Conservation (phyloP, 1,140 invertebrate genomes). For the Drosophila guanche region DNA sequence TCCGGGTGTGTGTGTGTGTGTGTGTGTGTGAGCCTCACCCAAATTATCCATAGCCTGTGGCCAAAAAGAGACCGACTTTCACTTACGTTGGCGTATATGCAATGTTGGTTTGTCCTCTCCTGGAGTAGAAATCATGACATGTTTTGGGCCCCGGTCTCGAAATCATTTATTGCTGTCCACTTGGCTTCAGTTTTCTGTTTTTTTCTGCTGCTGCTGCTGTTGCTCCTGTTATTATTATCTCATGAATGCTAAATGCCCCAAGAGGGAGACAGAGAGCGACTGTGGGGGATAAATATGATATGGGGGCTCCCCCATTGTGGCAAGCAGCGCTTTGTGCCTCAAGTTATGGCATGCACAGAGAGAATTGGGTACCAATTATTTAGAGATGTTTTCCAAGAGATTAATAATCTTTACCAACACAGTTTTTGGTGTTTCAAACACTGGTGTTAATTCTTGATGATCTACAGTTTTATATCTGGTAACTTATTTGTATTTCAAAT, state of each 20-base stretch:
- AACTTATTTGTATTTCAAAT: too few species aligned
- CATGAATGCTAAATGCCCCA: slow-evolving; percentile 79
- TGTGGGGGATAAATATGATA: slow-evolving; percentile 36
- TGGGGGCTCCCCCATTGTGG: slow-evolving; percentile 22
- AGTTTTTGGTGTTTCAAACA: too few species aligned
- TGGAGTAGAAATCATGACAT: slow-evolving; percentile 52
- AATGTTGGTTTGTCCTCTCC: slow-evolving; percentile 44
- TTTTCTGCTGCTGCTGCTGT: slow-evolving; percentile 12
- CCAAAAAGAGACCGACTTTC: slow-evolving; percentile 50
- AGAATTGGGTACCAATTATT: not conserved
- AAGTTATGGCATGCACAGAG: slow-evolving; percentile 16
- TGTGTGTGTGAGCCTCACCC: slow-evolving; percentile 43
- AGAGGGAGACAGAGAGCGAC: slow-evolving; percentile 5
- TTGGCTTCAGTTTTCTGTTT: slow-evolving; percentile 34
- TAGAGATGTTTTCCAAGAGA: too few species aligned
- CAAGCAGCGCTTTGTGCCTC: slow-evolving; percentile 26
- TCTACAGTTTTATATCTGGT: too few species aligned
- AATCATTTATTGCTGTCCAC: slow-evolving; percentile 80
- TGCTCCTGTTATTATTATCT: slow-evolving; percentile 66
- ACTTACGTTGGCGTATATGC: slow-evolving; percentile 77
- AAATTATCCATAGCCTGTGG: slow-evolving; percentile 75
- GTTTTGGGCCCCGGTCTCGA: slow-evolving; percentile 39
- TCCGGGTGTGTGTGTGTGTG: slow-evolving; percentile 4
- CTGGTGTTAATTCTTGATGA: too few species aligned
- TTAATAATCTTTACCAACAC: too few species aligned